Conservation (phyloP, 2,113 vertebrate species). For the Promerops cafer region DNA sequence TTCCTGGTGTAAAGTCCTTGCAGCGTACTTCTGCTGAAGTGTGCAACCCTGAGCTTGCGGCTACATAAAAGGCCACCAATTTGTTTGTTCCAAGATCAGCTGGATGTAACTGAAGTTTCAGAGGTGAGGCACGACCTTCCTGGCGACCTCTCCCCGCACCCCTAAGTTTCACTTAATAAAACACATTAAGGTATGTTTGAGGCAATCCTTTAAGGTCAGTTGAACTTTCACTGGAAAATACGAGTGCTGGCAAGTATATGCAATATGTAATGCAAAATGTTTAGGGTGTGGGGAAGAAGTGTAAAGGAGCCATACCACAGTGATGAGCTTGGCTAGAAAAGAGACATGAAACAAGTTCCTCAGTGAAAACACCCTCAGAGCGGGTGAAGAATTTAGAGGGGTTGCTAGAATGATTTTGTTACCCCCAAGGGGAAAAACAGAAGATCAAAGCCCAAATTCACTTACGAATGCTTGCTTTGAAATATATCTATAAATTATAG, state of each 20-base stretch:
- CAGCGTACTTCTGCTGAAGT: neutral
- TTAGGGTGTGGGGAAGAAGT: slow-evolving; percentile 55
- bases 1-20: neutral
- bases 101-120: slow-evolving; percentile 18
- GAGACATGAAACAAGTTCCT: slow-evolving; percentile 50
- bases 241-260: slow-evolving; percentile 57
- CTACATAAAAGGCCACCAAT: slow-evolving; percentile 11
- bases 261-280: slow-evolving; percentile 56
- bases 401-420: slow-evolving; percentile 55
- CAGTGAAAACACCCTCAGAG: slow-evolving; percentile 46
- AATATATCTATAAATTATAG: slow-evolving; percentile 61
- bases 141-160: neutral
- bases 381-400: slow-evolving; percentile 19
- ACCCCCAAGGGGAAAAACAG: slow-evolving; percentile 50
- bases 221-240: slow-evolving; percentile 59
- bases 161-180: slow-evolving; percentile 45
- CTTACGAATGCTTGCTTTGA: slow-evolving; percentile 58
- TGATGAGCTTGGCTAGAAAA: slow-evolving; percentile 58
- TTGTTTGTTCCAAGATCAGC: slow-evolving; percentile 11
- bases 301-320: slow-evolving; percentile 56
- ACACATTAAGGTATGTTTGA: slow-evolving; percentile 33
- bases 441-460: slow-evolving; percentile 60
- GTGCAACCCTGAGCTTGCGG: neutral
- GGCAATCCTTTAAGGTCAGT: slow-evolving; percentile 59
- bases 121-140: slow-evolving; percentile 32